Conservation (phyloP, 2,797 vertebrate genomes). For the Anguilla megastoma region DNA sequence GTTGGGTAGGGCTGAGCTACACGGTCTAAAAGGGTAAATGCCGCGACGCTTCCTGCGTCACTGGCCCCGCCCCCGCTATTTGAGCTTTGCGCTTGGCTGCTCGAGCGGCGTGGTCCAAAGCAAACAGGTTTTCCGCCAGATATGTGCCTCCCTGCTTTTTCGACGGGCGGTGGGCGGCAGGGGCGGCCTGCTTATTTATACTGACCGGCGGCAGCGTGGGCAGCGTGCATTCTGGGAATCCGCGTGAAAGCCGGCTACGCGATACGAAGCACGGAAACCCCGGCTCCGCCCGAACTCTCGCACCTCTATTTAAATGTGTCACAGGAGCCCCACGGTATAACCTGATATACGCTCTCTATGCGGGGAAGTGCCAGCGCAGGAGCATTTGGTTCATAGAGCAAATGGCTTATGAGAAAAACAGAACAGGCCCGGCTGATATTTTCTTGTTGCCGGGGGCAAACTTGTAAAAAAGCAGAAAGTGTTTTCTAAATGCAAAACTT, state of each 20-base stretch:
- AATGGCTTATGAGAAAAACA: not conserved
- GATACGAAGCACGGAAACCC: not conserved
- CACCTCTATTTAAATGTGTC: not conserved
- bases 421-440: not conserved
- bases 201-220: not conserved
- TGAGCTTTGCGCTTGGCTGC: not conserved
- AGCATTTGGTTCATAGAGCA: not conserved
- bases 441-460: not conserved
- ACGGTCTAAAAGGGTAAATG: not conserved
- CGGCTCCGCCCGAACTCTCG: not conserved
- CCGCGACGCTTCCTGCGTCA: not conserved
- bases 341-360: not conserved
- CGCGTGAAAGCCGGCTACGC: not conserved
- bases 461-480: not conserved
- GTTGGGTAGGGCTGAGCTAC: not conserved
- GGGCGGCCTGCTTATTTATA: not conserved
- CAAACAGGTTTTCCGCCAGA: not conserved
- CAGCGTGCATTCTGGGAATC: constrained; percentile 10
- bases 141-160: not conserved
- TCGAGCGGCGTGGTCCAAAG: not conserved
- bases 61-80: not conserved
- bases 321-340: not conserved
- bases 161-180: not conserved
- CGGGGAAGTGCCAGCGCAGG: not conserved
- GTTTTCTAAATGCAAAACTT: not conserved